Evolutionary conservation across 2,797 vertebrate genomes (phyloP).

Genomic region (Danionella dracula): DNA sequence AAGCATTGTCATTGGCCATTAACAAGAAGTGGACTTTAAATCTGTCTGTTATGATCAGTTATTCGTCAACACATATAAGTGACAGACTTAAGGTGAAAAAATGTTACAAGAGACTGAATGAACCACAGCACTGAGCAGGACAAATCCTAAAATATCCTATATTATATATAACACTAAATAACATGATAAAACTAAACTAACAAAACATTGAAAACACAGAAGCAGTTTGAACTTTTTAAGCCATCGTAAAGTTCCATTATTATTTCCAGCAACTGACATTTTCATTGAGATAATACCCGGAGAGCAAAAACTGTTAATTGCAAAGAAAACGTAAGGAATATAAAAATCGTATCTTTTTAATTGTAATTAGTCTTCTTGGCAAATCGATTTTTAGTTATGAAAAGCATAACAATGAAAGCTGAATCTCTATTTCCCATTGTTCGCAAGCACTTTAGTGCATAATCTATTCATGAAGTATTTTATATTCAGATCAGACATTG

Average conservation of each 20-base stretch:
- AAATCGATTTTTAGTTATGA: conserved; percentile 8
- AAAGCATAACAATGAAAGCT: conserved; percentile 1
- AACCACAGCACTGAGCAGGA: too few relatives aligned
- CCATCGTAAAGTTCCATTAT: not conserved
- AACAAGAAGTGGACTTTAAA: too few relatives aligned
- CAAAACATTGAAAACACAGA: too few relatives aligned
- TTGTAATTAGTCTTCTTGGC: conserved; percentile 15
- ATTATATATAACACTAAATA: too few relatives aligned
- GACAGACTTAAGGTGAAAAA: too few relatives aligned
- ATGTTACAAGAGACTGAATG: too few relatives aligned
- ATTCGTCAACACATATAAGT: too few relatives aligned
- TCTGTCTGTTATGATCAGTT: too few relatives aligned
- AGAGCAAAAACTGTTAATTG: conserved; percentile 11
- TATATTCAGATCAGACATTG: conserved; percentile 6
- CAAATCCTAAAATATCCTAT: too few relatives aligned
- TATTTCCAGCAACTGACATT: not conserved
- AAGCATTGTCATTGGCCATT: too few relatives aligned
- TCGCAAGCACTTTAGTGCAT: not conserved
- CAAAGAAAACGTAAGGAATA: not conserved
- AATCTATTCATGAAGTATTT: not conserved
- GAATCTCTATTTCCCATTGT: conserved; percentile 9
- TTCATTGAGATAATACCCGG: conserved; percentile 12
- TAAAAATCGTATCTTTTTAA: conserved; percentile 26
- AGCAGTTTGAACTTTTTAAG: not conserved
- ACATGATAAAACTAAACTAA: too few relatives aligned